A percentile compares a stretch with the other conserved stretches of the same genome.
phyloP scores from a whole-genome alignment of 2,113 vertebrate species.

The Megaceryle torquata region DNA sequence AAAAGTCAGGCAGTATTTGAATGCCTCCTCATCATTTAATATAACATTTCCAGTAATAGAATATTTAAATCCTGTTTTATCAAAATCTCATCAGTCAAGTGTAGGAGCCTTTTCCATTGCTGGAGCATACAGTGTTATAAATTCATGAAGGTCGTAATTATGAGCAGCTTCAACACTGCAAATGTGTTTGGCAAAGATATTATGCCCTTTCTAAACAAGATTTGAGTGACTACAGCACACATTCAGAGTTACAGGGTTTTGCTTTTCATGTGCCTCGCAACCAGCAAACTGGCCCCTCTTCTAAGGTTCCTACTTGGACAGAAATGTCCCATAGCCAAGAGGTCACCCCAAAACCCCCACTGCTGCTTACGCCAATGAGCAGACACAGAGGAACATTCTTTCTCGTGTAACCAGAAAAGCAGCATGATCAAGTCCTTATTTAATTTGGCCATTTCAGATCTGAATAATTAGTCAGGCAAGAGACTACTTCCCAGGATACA shows the following conservation, averaged over 20 bases:
- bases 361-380: not conserved
- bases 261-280: not conserved
- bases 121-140: conserved; percentile 20
- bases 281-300: not conserved
- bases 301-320: not conserved
- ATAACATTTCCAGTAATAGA: conserved; percentile 31
- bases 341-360: not conserved
- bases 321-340: not conserved
- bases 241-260: not conserved
- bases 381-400: not conserved
- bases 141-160: conserved; percentile 34
- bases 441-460: not conserved
- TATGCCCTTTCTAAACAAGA: conserved; percentile 25
- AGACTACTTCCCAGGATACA: not conserved
- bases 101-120: conserved; percentile 41
- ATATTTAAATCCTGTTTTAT: conserved; percentile 49
- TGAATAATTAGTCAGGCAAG: not conserved
- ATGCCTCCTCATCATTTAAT: conserved; percentile 46
- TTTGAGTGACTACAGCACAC: not conserved
- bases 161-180: not conserved
- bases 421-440: not conserved
- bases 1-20: conserved; percentile 25
- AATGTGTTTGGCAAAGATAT: conserved; percentile 31
- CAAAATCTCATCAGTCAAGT: conserved; percentile 44
- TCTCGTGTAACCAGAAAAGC: not conserved